Evolutionary conservation across 1,140 invertebrate species (phyloP).

Genomic region (Tetranychus cinnabarinus): DNA sequence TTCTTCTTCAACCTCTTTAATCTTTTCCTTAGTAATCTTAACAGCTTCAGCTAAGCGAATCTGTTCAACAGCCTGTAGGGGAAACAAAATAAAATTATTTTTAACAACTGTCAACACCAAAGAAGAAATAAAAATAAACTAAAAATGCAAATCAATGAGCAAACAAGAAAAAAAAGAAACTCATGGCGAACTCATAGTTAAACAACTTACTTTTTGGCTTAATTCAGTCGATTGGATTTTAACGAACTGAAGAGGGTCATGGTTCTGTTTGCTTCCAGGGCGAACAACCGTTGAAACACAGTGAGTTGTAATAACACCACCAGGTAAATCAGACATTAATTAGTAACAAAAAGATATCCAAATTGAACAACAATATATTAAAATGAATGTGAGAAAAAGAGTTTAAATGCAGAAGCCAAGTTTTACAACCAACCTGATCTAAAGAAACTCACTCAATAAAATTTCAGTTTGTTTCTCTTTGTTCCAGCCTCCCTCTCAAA

Average conservation of each 20-base stretch:
- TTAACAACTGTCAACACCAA: not conserved
- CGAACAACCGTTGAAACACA: not conserved
- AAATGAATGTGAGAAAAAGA: too few species aligned
- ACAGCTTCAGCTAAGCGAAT: slow-evolving; percentile 16
- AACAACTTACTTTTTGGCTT: slow-evolving; percentile 11
- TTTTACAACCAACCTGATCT: too few species aligned
- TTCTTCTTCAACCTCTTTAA: slow-evolving; percentile 17
- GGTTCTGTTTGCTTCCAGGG: slow-evolving; percentile 2
- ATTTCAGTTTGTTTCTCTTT: too few species aligned
- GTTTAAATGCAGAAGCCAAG: too few species aligned
- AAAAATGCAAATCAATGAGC: too few species aligned
- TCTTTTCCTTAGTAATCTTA: slow-evolving; percentile 16
- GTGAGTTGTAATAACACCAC: slow-evolving; percentile 1
- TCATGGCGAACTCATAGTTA: not conserved
- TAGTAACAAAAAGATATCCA: too few species aligned
- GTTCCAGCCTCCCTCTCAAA: too few species aligned
- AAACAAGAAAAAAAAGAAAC: not conserved
- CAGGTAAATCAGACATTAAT: not conserved
- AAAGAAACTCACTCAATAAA: too few species aligned
- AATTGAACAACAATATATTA: too few species aligned
- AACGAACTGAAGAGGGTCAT: slow-evolving; percentile 15
- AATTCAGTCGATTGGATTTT: slow-evolving; percentile 14
- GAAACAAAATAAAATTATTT: not conserved
- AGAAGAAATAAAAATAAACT: too few species aligned
- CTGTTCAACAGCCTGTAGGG: slow-evolving; percentile 14